Evolutionary conservation across 1,140 invertebrate species (phyloP).

Genomic region (Panagrolaimus sp.): DNA sequence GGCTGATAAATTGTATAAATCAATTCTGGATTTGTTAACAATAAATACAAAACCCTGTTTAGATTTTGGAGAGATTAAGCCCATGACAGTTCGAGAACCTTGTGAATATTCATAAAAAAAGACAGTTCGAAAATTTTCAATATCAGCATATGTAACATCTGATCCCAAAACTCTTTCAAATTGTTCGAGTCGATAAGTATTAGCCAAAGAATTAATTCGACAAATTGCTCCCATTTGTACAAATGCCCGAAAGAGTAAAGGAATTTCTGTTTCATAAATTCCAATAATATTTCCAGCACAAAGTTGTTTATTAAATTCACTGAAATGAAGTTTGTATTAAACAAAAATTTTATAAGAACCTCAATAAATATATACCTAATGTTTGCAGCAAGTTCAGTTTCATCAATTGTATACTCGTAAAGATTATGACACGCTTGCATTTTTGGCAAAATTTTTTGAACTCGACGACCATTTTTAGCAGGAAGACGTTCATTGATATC

Average conservation of each 20-base stretch:
- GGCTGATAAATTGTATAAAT: conserved; percentile 80
- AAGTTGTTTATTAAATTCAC: conserved; percentile 77
- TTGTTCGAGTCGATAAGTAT: conserved; percentile 15
- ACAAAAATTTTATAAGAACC: conserved; percentile 3
- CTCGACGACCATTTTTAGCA: conserved; percentile 70
- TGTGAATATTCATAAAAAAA: conserved; percentile 84
- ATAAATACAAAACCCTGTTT: conserved; percentile 77
- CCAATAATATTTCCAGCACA: conserved; percentile 89
- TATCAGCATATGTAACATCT: conserved; percentile 70
- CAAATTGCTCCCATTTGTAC: conserved; percentile 70
- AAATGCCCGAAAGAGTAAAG: conserved; percentile 78
- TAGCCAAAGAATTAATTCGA: conserved; percentile 17
- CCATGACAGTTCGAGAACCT: conserved; percentile 74
- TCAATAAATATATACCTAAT: conserved; percentile 65
- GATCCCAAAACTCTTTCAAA: conserved; percentile 53
- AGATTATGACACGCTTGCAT: conserved; percentile 76
- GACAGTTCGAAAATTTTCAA: conserved; percentile 69
- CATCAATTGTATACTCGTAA: conserved; percentile 84
- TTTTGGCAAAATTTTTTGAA: conserved; percentile 78
- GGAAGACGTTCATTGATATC: conserved; percentile 65
- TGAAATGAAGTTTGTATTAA: conserved; percentile 40
- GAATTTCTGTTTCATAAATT: conserved; percentile 94
- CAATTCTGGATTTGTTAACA: conserved; percentile 82
- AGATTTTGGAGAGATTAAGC: conserved; percentile 73
- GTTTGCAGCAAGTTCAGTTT: conserved; percentile 74